Base-by-base conservation (phyloP, 35 echinoderm and acorn worm genomes). In the Antedon bifida region DNA sequence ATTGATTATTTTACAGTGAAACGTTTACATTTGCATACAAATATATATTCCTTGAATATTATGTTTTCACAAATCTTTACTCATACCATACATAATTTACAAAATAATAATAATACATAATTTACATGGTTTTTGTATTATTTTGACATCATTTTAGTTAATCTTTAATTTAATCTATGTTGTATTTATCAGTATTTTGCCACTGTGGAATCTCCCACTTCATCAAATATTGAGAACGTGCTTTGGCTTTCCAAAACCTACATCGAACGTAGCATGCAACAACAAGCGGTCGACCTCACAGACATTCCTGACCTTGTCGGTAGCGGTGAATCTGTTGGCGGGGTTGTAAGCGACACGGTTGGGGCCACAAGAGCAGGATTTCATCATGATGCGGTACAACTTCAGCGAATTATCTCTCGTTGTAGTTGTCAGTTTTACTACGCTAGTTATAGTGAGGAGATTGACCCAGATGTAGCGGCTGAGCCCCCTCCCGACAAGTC, bases 281-380 rank as follows among this genome's bases (percentile, higher is more conserved):
- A 76, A 29, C 77, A 85, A 29, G 74, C 77, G 29, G 85, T 44
- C 76, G 80, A 82, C 35, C 51, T 64, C 51, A 91, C 86, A 30
- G 93, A 96, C 75, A 80, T 92, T 46, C 88, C 95, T 4, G 95
- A 86, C 75, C 89, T 99, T 77, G 95, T 99, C 35, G 95, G 95
- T 32, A 99, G 95, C 30, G 95, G 95, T 17, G 90, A 99, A 36
- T 99, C 95, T 32, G 95, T 92, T 32, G 95, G 95, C 16, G 95
- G 95, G 9, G 95, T 99, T 3, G 91, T 99, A 83, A 99, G 82
- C 45, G 90, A 99, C 76, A 99, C 94, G 0, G 95, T 99, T 74
- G 95, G 95, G 26, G 87, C 86, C 11, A 86, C 95, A 0, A 79
- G 75, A 33, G 86, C 64, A 0, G 91, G 83, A 28, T 34, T 89